These are phyloP conservation scores for Varecia variegata DNA, from an alignment of 2,797 vertebrate species.

Conservation along the genomic window DNA sequence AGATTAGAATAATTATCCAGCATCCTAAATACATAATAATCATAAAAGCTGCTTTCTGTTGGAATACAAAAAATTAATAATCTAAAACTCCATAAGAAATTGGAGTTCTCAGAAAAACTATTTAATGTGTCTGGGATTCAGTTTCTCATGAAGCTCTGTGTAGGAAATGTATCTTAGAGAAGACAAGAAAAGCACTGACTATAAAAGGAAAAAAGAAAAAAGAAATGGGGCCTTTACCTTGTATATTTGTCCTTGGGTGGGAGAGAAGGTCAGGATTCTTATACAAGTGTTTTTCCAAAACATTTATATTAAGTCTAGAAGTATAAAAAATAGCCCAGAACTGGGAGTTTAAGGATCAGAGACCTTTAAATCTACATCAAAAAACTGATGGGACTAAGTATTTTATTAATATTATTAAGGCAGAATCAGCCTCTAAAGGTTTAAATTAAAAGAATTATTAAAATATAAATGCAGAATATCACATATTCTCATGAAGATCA, in stretches of 20 bases:
- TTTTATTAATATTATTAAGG: not conserved
- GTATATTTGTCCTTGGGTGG: not conserved
- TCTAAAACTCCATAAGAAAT: not conserved
- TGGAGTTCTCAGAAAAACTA: not conserved
- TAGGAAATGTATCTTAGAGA: not conserved
- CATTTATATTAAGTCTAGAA: constrained; percentile 6
- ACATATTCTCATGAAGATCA: not conserved
- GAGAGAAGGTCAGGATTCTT: not conserved
- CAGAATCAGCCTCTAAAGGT: not conserved
- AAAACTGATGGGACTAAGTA: not conserved
- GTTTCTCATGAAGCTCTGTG: not conserved
- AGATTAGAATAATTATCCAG: not conserved
- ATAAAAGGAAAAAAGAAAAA: not conserved
- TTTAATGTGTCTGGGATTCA: not conserved
- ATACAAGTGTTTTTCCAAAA: not conserved
- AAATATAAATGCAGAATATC: not conserved
- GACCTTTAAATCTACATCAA: not conserved
- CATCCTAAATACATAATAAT: not conserved
- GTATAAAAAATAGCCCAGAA: constrained; percentile 13
- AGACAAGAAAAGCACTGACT: not conserved
- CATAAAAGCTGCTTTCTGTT: not conserved
- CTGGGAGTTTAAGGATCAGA: not conserved
- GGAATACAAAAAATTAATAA: not conserved
- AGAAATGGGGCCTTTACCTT: not conserved
- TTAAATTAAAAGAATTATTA: constrained; percentile 5